phyloP scores from a whole-genome alignment of 2,888 invertebrate species.

The Drosophila paramelanica region DNA sequence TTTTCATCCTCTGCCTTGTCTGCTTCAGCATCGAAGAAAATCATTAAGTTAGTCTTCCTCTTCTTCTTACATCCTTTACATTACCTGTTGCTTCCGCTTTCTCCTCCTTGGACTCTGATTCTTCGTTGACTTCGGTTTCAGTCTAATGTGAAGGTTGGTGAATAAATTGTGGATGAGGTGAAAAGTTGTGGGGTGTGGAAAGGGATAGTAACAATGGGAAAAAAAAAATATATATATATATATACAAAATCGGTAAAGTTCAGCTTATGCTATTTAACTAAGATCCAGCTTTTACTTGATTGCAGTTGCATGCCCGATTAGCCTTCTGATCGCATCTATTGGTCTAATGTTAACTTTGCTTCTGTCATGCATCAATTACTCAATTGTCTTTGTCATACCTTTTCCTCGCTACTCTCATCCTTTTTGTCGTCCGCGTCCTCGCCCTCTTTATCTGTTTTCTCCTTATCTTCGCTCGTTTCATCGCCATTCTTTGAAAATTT shows the following conservation, averaged over 20 bases:
- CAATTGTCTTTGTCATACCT: constrained; percentile 47
- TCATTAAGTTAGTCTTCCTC: constrained; percentile 23
- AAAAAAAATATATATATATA: constrained; percentile 24
- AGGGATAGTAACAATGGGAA: constrained; percentile 22
- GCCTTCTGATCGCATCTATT: constrained; percentile 37
- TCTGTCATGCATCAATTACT: constrained; percentile 39
- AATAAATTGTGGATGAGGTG: constrained; percentile 33
- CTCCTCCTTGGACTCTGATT: constrained; percentile 48
- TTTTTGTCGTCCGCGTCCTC: constrained; percentile 35
- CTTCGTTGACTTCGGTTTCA: constrained; percentile 49
- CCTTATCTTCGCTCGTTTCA: constrained; percentile 37
- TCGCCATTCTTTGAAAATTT: constrained; percentile 52
- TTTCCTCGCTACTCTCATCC: constrained; percentile 57
- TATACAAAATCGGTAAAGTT: constrained; percentile 49
- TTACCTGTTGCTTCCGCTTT: constrained; percentile 60
- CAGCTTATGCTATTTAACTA: constrained; percentile 13
- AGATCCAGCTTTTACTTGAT: constrained; percentile 20
- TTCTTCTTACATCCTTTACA: constrained; percentile 11
- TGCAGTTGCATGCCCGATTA: constrained; percentile 56
- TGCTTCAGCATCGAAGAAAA: constrained; percentile 32
- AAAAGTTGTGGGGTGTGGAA: constrained; percentile 16
- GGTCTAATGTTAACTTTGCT: constrained; percentile 39
- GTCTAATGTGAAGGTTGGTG: constrained; percentile 45
- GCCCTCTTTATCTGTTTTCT: constrained; percentile 38
- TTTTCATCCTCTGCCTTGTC: constrained; percentile 34